Percentiles rank a stretch among this genome's conserved stretches.
Evolutionary conservation across 2,797 vertebrate species (phyloP).

Genomic region (Choloepus didactylus): DNA sequence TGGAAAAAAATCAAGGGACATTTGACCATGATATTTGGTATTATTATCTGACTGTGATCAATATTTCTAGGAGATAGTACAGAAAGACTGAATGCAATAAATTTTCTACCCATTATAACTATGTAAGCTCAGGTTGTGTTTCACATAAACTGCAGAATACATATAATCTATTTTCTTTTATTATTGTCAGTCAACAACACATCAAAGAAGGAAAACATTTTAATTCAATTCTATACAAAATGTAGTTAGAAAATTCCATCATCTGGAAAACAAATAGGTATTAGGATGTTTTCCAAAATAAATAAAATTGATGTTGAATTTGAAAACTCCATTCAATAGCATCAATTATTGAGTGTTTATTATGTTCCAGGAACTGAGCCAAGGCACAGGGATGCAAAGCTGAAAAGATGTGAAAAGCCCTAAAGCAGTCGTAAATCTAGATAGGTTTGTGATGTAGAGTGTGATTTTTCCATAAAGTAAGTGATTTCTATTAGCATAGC

Average conservation of each 20-base stretch:
- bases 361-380: not conserved
- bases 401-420: not conserved
- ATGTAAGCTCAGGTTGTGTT: not conserved
- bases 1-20: not conserved
- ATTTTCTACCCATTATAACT: not conserved
- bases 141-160: not conserved
- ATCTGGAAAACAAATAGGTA: not conserved
- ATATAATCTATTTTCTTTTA: not conserved
- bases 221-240: constrained; percentile 51
- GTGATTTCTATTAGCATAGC: not conserved
- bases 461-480: not conserved
- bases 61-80: not conserved
- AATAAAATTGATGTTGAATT: constrained; percentile 7
- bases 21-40: not conserved
- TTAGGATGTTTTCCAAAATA: not conserved
- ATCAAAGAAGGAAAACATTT: not conserved
- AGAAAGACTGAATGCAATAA: not conserved
- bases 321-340: not conserved
- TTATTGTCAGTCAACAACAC: not conserved
- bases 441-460: not conserved
- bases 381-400: not conserved
- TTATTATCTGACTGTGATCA: not conserved
- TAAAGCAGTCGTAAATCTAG: not conserved
- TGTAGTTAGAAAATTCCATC: not conserved
- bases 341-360: not conserved